Base-by-base conservation (phyloP, 2,113 vertebrate species). In the Zapornia atra region DNA sequence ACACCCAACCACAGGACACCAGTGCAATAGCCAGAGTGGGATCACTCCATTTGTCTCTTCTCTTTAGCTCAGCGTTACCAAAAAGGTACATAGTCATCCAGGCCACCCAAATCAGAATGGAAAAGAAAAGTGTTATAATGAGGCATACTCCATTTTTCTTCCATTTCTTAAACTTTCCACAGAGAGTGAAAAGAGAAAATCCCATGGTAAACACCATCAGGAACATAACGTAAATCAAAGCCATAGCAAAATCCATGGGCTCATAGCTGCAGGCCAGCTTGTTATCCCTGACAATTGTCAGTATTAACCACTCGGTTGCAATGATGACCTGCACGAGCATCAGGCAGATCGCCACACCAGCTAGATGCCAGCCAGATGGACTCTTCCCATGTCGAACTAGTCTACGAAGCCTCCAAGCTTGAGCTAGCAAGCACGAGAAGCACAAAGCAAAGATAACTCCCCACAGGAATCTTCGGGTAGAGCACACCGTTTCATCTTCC, bases 11-110 rank as follows among this genome's bases (percentile, higher is more conserved):
- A 88, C 99, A 99, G 92, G 99, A 98, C 79, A 99, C 98, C 96
- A 99, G 98, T 33, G 99, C 98, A 59, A 99, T 98, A 38, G 99
- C 99, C 95, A 99, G 97, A 2, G 98, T 98, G 20, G 99, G 99
- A 40, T 99, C 99, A 40, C 98, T 98, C 99, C 99, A 99, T 57
- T 98, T 94, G 3, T 99, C 98, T 38, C 97, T 98, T 56, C 94
- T 98, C 44, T 96, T 98, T 31, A 99, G 96, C 97, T 98, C 98
- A 5, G 90, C 72, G 0, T 99, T 99, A 46, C 99, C 99, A 5
- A 99, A 99, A 48, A 99, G 98, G 80, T 99, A 99, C 98, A 99
- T 99, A 93, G 98, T 98, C 97, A 99, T 98, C 99, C 99, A 99
- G 88, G 99, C 98, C 17, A 98, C 99, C 99, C 99, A 99, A 86